Conservation (phyloP, 64 coral and sea anemone species). For the Montipora foliosa region DNA sequence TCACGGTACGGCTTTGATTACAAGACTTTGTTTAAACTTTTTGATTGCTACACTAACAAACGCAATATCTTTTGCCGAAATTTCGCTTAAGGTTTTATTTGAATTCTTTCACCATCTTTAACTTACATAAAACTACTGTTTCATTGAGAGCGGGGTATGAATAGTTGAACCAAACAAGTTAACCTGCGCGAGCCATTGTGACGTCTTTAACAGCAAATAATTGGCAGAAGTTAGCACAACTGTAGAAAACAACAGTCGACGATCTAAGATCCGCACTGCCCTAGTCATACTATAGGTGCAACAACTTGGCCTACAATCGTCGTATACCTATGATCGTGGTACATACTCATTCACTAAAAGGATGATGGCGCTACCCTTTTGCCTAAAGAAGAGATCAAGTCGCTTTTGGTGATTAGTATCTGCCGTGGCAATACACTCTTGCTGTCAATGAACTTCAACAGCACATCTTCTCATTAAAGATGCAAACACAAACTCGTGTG, state of each 20-base stretch:
- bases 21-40: too few species aligned
- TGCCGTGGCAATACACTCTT: background rate
- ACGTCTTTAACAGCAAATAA: slow-evolving; percentile 9
- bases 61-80: background rate
- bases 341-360: too few species aligned
- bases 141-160: background rate
- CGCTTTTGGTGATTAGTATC: background rate
- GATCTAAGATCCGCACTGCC: background rate
- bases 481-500: background rate
- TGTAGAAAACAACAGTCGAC: background rate
- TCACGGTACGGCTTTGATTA: too few species aligned
- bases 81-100: background rate
- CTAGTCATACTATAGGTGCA: too few species aligned
- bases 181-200: background rate
- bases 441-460: background rate
- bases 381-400: too few species aligned
- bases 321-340: too few species aligned
- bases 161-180: background rate
- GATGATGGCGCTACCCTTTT: too few species aligned
- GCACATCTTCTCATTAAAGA: background rate
- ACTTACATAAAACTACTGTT: background rate
- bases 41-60: too few species aligned
- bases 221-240: background rate
- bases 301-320: too few species aligned
- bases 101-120: slow-evolving; percentile 6